phyloP scores from a whole-genome alignment of 2,797 vertebrate species.

The Neostethus bicornis region DNA sequence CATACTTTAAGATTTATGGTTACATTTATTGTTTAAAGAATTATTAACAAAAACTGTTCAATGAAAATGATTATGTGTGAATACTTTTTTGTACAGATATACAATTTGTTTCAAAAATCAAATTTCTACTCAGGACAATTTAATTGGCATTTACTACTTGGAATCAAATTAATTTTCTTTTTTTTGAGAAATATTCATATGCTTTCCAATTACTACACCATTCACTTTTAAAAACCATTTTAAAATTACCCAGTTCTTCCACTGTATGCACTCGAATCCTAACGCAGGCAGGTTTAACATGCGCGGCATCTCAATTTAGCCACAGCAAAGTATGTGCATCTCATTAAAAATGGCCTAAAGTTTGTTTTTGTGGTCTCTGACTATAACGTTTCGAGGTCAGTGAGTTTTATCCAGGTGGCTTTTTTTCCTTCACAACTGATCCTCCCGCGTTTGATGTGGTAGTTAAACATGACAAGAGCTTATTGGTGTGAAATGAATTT shows the following conservation, averaged over 20 bases:
- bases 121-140: background rate
- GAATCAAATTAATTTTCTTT: too few species aligned
- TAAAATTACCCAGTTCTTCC: too few species aligned
- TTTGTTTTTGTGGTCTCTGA: constrained; percentile 34
- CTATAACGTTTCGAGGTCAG: constrained; percentile 31
- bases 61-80: too few species aligned
- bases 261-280: too few species aligned
- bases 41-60: too few species aligned
- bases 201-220: too few species aligned
- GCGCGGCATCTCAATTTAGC: constrained; percentile 69
- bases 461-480: constrained; percentile 18
- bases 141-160: too few species aligned
- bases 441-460: constrained; percentile 21
- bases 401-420: too few species aligned
- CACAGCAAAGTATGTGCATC: constrained; percentile 44
- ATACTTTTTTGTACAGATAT: background rate
- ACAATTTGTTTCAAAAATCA: background rate
- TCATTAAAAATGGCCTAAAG: constrained; percentile 27
- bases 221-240: too few species aligned
- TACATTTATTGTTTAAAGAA: too few species aligned
- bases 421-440: constrained; percentile 24
- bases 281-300: constrained; percentile 45
- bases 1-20: constrained; percentile 36
- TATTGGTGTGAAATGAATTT: constrained; percentile 61
- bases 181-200: too few species aligned